Conservation (phyloP, 2,113 vertebrate genomes). For the Meles meles region DNA sequence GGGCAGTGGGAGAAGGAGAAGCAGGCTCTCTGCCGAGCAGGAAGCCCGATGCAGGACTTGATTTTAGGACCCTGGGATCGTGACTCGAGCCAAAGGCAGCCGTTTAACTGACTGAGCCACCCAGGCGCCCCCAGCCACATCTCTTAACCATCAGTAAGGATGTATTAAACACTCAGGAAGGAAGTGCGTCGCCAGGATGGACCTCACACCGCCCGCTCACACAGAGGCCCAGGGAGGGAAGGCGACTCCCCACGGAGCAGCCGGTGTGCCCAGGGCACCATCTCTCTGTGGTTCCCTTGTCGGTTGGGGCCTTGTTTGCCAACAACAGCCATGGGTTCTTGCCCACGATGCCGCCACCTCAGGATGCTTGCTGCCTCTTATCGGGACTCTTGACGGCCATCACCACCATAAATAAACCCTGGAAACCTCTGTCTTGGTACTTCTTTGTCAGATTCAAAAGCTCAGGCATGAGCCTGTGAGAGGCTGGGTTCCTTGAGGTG, state of each 20-base stretch:
- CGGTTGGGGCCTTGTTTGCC: too few relatives aligned
- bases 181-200: neutral
- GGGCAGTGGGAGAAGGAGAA: too few relatives aligned
- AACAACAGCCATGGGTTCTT: neutral
- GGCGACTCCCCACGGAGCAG: neutral
- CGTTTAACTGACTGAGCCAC: too few relatives aligned
- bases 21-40: too few relatives aligned
- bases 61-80: too few relatives aligned
- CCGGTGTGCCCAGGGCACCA: too few relatives aligned
- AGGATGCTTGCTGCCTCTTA: neutral
- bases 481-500: neutral
- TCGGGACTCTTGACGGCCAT: neutral
- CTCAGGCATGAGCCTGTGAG: neutral
- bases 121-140: too few relatives aligned
- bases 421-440: neutral
- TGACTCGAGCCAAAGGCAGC: too few relatives aligned
- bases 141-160: neutral
- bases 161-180: neutral
- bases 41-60: too few relatives aligned
- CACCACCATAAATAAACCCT: fast-evolving
- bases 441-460: neutral
- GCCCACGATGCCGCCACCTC: fast-evolving
- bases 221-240: neutral
- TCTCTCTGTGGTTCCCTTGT: neutral
- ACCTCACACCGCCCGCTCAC: neutral